These are phyloP conservation scores for Cephalotes varians DNA, from an alignment of 2,888 invertebrate genomes.

Conservation along the genomic window DNA sequence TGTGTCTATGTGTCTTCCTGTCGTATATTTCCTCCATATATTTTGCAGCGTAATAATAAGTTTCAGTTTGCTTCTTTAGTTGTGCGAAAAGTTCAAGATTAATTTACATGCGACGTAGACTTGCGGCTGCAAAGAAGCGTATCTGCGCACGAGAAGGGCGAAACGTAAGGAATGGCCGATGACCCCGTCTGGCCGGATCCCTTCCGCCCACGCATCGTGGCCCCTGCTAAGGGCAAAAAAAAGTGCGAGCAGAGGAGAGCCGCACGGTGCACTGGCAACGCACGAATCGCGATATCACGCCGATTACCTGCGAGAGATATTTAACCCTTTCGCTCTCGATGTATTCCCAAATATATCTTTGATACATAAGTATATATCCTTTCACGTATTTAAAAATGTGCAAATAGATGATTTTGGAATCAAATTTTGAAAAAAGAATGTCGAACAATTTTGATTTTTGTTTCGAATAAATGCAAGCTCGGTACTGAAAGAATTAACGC, in stretches of 20 bases:
- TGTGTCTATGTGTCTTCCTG: neutral
- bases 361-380: neutral
- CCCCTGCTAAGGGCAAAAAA: conserved; percentile 45
- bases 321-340: conserved; percentile 28
- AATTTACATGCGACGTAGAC: conserved; percentile 34
- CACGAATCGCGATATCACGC: conserved; percentile 46
- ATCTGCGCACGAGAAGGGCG: conserved; percentile 55
- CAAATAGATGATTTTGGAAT: neutral
- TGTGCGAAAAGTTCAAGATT: conserved; percentile 23
- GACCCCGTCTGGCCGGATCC: conserved; percentile 71
- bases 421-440: neutral
- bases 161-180: conserved; percentile 67
- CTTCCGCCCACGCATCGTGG: conserved; percentile 62
- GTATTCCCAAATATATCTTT: conserved; percentile 15
- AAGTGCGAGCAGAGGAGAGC: conserved; percentile 44
- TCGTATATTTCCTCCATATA: neutral
- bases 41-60: neutral
- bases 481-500: neutral
- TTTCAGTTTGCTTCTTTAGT: conserved; percentile 13
- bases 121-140: conserved; percentile 19
- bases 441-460: neutral
- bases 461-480: neutral
- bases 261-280: conserved; percentile 29
- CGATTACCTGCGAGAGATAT: conserved; percentile 42
- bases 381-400: neutral